A percentile compares a stretch with the other conserved stretches of the same genome.
These are phyloP conservation scores for Brevimyrus niger DNA, from an alignment of 2,113 vertebrate genomes.

Conservation along the genomic window DNA sequence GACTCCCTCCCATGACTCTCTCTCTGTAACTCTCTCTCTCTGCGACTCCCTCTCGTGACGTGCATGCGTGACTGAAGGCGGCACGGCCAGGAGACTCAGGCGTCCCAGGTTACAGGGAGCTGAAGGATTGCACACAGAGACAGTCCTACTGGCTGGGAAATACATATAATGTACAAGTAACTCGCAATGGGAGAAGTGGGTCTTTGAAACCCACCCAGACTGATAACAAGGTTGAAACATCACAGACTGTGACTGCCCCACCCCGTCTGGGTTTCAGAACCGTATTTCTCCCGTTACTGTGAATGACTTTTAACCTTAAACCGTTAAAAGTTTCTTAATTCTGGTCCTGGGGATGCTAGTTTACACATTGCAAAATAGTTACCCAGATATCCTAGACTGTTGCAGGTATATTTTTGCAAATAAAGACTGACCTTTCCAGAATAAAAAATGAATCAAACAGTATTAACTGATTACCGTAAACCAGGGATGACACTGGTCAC, in stretches of 20 bases:
- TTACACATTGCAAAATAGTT: not conserved
- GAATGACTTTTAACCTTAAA: not conserved
- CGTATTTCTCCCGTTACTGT: not conserved
- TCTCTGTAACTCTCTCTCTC: not conserved
- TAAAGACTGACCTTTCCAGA: not conserved
- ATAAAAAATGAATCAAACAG: not conserved
- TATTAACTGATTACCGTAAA: not conserved
- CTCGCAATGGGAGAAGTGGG: not conserved
- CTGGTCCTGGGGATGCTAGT: not conserved
- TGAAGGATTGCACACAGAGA: not conserved
- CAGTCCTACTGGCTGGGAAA: not conserved
- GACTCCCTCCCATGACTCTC: not conserved
- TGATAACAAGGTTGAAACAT: not conserved
- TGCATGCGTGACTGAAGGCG: not conserved
- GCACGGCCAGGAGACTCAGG: not conserved
- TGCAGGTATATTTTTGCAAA: not conserved
- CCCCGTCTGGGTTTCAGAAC: not conserved
- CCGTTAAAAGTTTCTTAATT: not conserved
- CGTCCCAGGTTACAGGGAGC: not conserved
- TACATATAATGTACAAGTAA: not conserved
- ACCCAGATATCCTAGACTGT: not conserved
- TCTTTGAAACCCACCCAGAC: not conserved
- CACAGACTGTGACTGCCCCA: not conserved
- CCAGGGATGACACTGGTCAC: not conserved
- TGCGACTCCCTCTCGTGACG: not conserved